A percentile compares a stretch with the other conserved stretches of the same genome.
Conservation (phyloP, 2,888 invertebrate species). For the Lutraria lutraria region DNA sequence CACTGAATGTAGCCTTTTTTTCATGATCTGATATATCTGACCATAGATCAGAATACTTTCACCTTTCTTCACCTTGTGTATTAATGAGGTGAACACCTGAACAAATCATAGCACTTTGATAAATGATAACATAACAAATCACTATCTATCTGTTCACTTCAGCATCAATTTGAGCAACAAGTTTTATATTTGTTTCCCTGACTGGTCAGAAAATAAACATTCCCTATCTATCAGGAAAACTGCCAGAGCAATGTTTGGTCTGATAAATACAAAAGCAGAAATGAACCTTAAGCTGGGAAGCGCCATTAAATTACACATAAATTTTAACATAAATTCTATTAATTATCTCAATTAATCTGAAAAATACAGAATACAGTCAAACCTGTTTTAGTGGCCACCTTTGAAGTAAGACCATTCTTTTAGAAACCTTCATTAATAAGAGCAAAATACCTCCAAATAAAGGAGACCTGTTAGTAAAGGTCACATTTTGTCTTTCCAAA, state of each 20-base stretch:
- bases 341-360: too few species aligned
- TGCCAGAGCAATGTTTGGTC: slow-evolving; percentile 13
- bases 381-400: too few species aligned
- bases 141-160: slow-evolving; percentile 36
- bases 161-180: slow-evolving; percentile 28
- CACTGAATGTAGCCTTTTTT: slow-evolving; percentile 18
- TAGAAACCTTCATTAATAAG: too few species aligned
- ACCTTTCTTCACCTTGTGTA: slow-evolving; percentile 53
- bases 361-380: too few species aligned
- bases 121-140: slow-evolving; percentile 59
- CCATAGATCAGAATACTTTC: slow-evolving; percentile 43
- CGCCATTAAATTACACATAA: too few species aligned
- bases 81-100: slow-evolving; percentile 57
- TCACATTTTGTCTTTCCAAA: too few species aligned
- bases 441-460: too few species aligned
- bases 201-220: slow-evolving; percentile 42
- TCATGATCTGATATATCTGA: slow-evolving; percentile 3
- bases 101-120: slow-evolving; percentile 57
- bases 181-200: slow-evolving; percentile 29
- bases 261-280: neutral
- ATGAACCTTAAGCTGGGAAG: neutral
- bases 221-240: slow-evolving; percentile 16
- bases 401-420: too few species aligned
- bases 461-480: too few species aligned
- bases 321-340: too few species aligned